Evolutionary conservation across 2,888 invertebrate species (phyloP).

Genomic region (Hymenopus coronatus): DNA sequence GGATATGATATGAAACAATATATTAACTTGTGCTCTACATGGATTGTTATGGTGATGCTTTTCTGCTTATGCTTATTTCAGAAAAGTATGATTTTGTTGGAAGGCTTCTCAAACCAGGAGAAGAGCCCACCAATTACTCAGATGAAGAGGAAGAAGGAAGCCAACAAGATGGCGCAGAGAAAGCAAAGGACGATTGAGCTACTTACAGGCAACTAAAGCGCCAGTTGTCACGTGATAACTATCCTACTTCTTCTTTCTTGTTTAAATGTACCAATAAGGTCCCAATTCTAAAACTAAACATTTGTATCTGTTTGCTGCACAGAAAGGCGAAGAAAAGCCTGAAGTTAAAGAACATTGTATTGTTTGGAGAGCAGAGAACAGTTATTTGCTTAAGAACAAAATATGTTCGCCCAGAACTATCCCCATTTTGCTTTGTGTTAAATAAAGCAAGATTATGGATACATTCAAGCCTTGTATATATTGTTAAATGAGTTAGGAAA

Average conservation of each 20-base stretch:
- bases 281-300: not conserved
- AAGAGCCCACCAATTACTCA: constrained; percentile 84
- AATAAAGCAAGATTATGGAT: not conserved
- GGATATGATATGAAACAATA: too few relatives aligned
- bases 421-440: not conserved
- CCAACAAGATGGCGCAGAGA: constrained; percentile 42
- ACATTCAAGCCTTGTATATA: not conserved
- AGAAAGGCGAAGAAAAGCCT: not conserved
- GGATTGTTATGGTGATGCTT: too few relatives aligned
- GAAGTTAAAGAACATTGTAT: not conserved
- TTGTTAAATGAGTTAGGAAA: not conserved
- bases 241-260: not conserved
- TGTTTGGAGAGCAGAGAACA: not conserved
- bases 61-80: constrained; percentile 48
- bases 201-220: not conserved
- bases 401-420: not conserved
- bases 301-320: not conserved
- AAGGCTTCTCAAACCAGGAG: constrained; percentile 84
- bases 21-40: too few relatives aligned
- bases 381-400: not conserved
- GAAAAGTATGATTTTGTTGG: constrained; percentile 94
- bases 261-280: not conserved
- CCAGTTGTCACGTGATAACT: not conserved
- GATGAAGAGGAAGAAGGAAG: constrained; percentile 73
- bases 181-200: constrained; percentile 44